Percentiles rank a stretch among this genome's conserved stretches.
phyloP scores from a whole-genome alignment of 2,888 invertebrate genomes.

The Oscheius sp. region DNA sequence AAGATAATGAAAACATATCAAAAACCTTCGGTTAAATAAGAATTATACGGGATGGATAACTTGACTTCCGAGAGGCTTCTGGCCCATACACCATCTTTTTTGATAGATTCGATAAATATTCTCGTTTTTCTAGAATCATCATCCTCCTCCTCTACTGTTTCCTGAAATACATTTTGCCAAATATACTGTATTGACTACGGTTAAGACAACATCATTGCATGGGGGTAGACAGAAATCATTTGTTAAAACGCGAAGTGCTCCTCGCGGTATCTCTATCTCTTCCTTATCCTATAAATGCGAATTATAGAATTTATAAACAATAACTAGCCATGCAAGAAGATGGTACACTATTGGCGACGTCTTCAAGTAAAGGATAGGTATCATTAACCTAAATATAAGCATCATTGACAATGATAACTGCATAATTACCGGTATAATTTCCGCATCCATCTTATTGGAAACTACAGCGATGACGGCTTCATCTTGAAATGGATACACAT shows the following conservation, averaged over 20 bases:
- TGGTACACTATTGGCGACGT: neutral
- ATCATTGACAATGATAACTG: neutral
- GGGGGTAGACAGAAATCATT: neutral
- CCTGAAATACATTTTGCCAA: neutral
- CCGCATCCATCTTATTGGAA: neutral
- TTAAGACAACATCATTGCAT: neutral
- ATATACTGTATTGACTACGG: neutral
- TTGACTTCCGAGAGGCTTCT: neutral
- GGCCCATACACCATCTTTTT: conserved; percentile 2
- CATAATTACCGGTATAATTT: neutral
- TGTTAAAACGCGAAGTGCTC: neutral
- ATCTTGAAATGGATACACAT: neutral
- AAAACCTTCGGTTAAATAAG: conserved; percentile 6
- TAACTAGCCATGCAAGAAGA: neutral
- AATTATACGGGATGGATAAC: neutral
- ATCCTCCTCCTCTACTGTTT: neutral
- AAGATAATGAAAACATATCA: neutral
- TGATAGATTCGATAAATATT: conserved; percentile 1
- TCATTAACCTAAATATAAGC: conserved; percentile 14
- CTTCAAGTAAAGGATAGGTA: neutral
- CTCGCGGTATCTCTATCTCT: neutral
- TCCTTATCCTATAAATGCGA: neutral
- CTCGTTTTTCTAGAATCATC: neutral
- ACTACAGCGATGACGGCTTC: neutral
- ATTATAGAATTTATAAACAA: neutral